phyloP scores from a whole-genome alignment of 1,140 invertebrate genomes.

The Thalassaphorura encarpata region DNA sequence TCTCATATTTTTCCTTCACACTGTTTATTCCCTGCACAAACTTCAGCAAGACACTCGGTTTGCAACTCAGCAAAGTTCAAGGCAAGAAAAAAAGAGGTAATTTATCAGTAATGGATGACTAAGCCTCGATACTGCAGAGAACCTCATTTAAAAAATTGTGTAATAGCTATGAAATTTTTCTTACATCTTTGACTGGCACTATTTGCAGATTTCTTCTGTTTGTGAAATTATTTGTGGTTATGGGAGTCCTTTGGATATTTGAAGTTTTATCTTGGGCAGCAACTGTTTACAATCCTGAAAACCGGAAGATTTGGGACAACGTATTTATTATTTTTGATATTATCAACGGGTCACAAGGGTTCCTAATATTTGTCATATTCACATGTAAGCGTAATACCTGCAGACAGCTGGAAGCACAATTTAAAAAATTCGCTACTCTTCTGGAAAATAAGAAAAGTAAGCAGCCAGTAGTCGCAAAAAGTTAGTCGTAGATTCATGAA shows the following conservation, averaged over 20 bases:
- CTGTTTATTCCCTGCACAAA: conserved; percentile 30
- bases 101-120: not conserved
- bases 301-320: conserved; percentile 8
- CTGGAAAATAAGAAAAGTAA: conserved; percentile 20
- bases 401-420: conserved; percentile 29
- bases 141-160: no score
- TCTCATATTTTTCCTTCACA: conserved; percentile 26
- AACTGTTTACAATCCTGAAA: not conserved
- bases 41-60: conserved; percentile 29
- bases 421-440: conserved; percentile 20
- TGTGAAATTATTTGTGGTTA: conserved; percentile 31
- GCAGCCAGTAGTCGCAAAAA: not conserved
- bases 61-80: conserved; percentile 31
- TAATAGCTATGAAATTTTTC: not conserved
- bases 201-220: conserved; percentile 28
- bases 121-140: no score
- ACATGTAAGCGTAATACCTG: conserved; percentile 32
- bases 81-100: conserved; percentile 30
- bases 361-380: conserved; percentile 31
- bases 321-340: conserved; percentile 28
- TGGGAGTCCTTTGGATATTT: conserved; percentile 32
- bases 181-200: not conserved
- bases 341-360: conserved; percentile 29
- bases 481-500: not conserved
- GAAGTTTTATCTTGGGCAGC: conserved; percentile 30